Evolutionary conservation across 1,140 invertebrate genomes (phyloP), one percentile per base, ranked within the genome.

Genomic region (Tetragonula clypearis): DNA sequence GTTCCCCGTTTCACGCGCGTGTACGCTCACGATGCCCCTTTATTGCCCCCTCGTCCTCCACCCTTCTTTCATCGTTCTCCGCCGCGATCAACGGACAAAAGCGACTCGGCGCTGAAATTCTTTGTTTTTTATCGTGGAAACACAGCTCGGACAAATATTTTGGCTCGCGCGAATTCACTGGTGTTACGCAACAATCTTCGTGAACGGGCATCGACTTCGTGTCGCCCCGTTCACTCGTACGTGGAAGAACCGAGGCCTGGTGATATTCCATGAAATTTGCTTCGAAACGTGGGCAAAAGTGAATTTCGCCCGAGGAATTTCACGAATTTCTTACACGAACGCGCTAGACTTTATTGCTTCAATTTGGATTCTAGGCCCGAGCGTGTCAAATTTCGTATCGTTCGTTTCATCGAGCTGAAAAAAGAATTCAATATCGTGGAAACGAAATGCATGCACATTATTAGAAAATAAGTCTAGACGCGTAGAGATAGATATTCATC

Each of bases 91-190:
- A 23, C 14, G 35, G 14, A 79, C 69, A 90, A 89, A 74, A 66
- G 30, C 77, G 88, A 87, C 83, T 75, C 89, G 82, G 60, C 30
- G 58, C 79, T 58, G 74, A 58, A 62, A 65, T 73, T 82, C 80
- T 83, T 85, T 85, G 86, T 69, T 89, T 23, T 89, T 30, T 56
- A 65, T 90, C 82, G 55, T 49, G 71, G 66, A 71, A 60, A 76
- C 74, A 76, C 74, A 78, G 41, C 71, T 30, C 68, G 82, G 68
- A 79, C 89, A 90, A 90, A 90, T 90, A 90, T 90, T 90, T 90
- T 85, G 85, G 56, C 82, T 82, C 77, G 49, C 77, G 55, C 35
- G 69, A 82, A 76, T 85, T 77, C 79, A 87, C 62, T 69, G 73
- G 68, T 85, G 81, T 76, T 56, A 26, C n/a, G 73, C 35, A 66